phyloP scores from a whole-genome alignment of 2,797 vertebrate species.

The Anisognathus igniventris region DNA sequence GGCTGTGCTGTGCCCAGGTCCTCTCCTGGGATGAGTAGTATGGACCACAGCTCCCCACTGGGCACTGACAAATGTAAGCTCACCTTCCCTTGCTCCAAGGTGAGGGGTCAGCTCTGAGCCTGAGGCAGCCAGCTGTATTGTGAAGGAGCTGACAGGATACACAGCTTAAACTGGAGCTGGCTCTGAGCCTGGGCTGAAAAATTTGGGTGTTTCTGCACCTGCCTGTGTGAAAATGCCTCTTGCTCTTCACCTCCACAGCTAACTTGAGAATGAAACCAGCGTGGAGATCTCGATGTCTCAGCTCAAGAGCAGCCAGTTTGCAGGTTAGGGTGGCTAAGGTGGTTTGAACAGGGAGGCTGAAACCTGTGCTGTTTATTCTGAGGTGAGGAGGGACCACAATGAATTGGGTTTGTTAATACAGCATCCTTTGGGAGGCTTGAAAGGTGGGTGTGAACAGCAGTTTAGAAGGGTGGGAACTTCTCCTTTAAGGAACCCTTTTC shows the following conservation, averaged over 20 bases:
- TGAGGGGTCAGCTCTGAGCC: neutral
- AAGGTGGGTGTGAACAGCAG: neutral
- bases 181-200: neutral
- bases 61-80: neutral
- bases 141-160: neutral
- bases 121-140: neutral
- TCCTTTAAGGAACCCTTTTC: neutral
- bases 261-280: neutral
- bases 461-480: neutral
- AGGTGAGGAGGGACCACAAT: rapidly evolving
- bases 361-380: neutral
- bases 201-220: neutral
- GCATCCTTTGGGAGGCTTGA: neutral
- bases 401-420: neutral
- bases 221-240: neutral
- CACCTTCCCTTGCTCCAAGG: neutral
- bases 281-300: neutral
- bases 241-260: neutral
- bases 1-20: rapidly evolving
- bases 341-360: neutral
- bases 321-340: neutral
- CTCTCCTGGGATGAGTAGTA: neutral
- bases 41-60: neutral
- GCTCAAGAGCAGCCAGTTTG: neutral
- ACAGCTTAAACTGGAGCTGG: neutral